These are phyloP conservation scores for Chloroceryle inda DNA, from an alignment of 2,797 vertebrate genomes.

Conservation along the genomic window DNA sequence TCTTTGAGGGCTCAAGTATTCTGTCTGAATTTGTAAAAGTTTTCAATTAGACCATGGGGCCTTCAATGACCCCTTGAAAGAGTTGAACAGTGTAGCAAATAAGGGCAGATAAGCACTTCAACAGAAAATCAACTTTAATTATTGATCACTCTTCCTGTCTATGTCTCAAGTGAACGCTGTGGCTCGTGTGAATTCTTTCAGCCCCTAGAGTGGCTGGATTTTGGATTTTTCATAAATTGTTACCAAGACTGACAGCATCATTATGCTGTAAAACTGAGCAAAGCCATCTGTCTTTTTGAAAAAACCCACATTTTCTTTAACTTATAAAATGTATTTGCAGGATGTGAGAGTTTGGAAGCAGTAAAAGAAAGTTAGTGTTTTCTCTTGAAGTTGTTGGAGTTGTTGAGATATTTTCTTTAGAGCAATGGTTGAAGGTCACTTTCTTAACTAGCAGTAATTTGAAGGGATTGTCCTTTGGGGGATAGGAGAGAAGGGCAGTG, in stretches of 20 bases:
- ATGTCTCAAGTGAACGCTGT: not conserved
- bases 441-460: not conserved
- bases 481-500: rapidly evolving
- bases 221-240: not conserved
- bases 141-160: not conserved
- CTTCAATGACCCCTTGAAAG: not conserved
- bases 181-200: not conserved
- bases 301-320: not conserved
- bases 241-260: not conserved
- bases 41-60: not conserved
- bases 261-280: not conserved
- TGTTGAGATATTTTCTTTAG: not conserved
- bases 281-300: not conserved
- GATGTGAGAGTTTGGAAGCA: not conserved
- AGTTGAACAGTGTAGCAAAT: not conserved
- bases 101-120: not conserved
- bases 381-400: not conserved
- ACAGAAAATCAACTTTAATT: not conserved
- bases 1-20: not conserved
- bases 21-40: not conserved
- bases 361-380: not conserved
- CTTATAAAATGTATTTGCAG: not conserved
- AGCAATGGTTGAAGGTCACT: not conserved
- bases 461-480: not conserved
- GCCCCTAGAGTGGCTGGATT: not conserved